Evolutionary conservation across 2,113 vertebrate species (phyloP), one percentile per base, ranked within the genome.

Genomic region (Plecotus auritus): DNA sequence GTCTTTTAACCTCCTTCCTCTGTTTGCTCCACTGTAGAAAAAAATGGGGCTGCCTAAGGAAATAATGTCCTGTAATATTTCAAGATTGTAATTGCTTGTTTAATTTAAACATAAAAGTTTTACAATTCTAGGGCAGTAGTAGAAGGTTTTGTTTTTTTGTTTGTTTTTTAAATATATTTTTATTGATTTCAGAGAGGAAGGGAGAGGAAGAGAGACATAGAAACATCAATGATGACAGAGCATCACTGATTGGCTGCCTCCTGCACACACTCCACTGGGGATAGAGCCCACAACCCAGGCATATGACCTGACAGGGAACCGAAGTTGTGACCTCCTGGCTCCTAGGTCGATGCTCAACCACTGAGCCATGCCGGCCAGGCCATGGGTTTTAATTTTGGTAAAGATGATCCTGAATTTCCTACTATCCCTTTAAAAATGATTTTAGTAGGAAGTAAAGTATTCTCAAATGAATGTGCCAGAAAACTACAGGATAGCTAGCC

Each of bases 401-500:
- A 45, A 95, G 59, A 69, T 82, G 67, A 73, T 82, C 22, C 78
- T 85, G n/a, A 22, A 69, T 96, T 96, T 95, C 78, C 74, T 92
- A 20, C 32, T 91, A 7, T 74, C 56, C 42, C 42, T 82, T 91
- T 59, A 80, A 96, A 96, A 93, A 67, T 26, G 80, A 45, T 61
- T 67, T 73, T 69, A 96, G 35, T 64, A 80, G 81, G 17, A 93
- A 72, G 26, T 59, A 70, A 88, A 82, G 42, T 90, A 66, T 59
- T 96, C 59, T 95, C 76, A 86, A 83, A 28, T 70, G 45, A 96
- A n/a, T 72, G 30, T 28, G 20, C 77, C 37, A 74, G 69, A 66
- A 94, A 85, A 72, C 18, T 32, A 72, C 28, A 87, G 35, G n/a
- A n/a, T n/a, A n/a, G 10, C 66, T 49, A 32, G 59, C 69, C 42